Percentiles rank a stretch among this genome's conserved stretches.
phyloP scores from a whole-genome alignment of 2,113 vertebrate species.

The Dissostichus mawsoni region DNA sequence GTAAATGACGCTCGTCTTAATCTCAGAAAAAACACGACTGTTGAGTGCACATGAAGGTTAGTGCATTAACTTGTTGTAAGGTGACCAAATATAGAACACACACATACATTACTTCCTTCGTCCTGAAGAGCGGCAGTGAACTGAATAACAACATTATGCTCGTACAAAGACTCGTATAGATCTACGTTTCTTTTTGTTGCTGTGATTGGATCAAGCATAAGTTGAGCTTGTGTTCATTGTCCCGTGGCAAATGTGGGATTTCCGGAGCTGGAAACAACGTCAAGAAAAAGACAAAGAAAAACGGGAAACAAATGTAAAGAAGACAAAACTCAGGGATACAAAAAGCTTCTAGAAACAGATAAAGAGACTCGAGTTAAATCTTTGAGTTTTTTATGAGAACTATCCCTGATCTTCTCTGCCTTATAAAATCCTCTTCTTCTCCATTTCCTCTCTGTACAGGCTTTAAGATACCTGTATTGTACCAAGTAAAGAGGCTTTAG shows the following conservation, averaged over 20 bases:
- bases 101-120: background rate
- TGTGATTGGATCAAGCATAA: background rate
- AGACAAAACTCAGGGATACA: slow-evolving; percentile 10
- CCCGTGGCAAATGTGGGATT: background rate
- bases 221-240: slow-evolving; percentile 1
- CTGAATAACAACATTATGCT: background rate
- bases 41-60: slow-evolving; percentile 12
- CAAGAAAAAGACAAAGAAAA: slow-evolving; percentile 9
- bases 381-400: slow-evolving; percentile 44
- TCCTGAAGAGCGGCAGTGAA: background rate
- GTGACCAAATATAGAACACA: slow-evolving; percentile 32
- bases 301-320: background rate
- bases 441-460: slow-evolving; percentile 31
- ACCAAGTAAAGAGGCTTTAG: slow-evolving; percentile 60
- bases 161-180: background rate
- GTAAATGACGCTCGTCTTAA: background rate
- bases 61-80: slow-evolving; percentile 9
- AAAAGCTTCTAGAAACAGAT: slow-evolving; percentile 30
- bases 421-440: slow-evolving; percentile 53
- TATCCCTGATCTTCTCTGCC: slow-evolving; percentile 54
- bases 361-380: slow-evolving; percentile 45
- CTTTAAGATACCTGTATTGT: slow-evolving; percentile 65
- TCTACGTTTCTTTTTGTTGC: background rate
- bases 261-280: background rate
- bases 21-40: slow-evolving; percentile 9